Percentiles rank a stretch among this genome's conserved stretches.
These are phyloP conservation scores for Danaus chrysippus DNA, from an alignment of 2,888 invertebrate species.

Conservation along the genomic window DNA sequence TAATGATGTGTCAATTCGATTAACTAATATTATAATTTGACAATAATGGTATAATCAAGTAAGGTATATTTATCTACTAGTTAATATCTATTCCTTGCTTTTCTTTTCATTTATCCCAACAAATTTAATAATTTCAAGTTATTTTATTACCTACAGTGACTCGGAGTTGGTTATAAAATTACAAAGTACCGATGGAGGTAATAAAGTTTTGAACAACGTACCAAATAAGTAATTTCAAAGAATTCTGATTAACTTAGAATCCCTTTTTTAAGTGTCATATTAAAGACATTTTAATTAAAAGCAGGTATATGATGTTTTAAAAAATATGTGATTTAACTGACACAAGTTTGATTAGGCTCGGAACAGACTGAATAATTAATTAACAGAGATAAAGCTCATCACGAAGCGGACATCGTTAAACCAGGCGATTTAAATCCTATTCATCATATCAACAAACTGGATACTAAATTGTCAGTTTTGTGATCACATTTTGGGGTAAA, in stretches of 20 bases:
- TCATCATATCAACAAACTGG: no score
- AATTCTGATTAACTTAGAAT: slow-evolving; percentile 5
- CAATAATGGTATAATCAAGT: not conserved
- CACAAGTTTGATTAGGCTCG: no score
- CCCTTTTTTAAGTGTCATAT: slow-evolving; percentile 1
- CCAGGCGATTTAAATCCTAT: no score
- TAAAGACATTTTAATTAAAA: not conserved
- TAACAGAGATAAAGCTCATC: not conserved
- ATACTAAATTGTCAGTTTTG: no score
- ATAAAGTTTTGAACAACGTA: slow-evolving; percentile 6
- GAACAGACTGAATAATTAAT: not conserved
- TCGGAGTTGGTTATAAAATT: not conserved
- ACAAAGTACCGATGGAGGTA: not conserved
- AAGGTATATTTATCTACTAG: slow-evolving; percentile 24
- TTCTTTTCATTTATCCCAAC: not conserved
- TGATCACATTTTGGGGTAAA: no score
- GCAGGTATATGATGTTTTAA: not conserved
- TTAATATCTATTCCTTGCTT: slow-evolving; percentile 5
- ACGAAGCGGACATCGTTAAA: not conserved
- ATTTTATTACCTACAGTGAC: not conserved
- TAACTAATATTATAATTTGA: no score
- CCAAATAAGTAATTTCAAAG: slow-evolving; percentile 8
- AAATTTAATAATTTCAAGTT: not conserved
- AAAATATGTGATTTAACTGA: not conserved
- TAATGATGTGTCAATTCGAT: no score